Evolutionary conservation across 2,888 invertebrate genomes (phyloP), one percentile per base, ranked within the genome.

Genomic region (Allophyes oxyacanthae): DNA sequence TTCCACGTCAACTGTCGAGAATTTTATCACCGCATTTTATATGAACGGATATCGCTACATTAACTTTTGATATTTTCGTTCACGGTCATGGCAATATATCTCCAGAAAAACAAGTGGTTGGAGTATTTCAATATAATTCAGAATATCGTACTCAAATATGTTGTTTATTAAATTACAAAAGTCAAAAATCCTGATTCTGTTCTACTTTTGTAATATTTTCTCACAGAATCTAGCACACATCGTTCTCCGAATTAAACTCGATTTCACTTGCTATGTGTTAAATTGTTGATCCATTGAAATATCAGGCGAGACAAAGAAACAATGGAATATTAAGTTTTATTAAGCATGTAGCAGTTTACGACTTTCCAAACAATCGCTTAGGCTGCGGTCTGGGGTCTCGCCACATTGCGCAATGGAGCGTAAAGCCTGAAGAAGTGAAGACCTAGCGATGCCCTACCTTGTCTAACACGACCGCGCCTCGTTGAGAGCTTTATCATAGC

Each of bases 301-400:
- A 80, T 72, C 71, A 72, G 52, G 50, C 46, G 57, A 79, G 70
- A 78, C 85, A 83, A 83, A 82, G 83, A 82, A 87, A 89, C 88
- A 87, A 88, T 86, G 75, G 80, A 60, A 72, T 83, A 83, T 83
- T 77, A 83, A 83, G 80, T 84, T 86, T 86, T 85, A 86, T 85
- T 82, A 75, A 72, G 75, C 78, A 77, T 82, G 75, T 77, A 76
- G 73, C 55, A 51, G 72, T 78, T 77, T 76, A 77, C 68, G 70
- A 68, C 77, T 86, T 84, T 82, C 72, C 78, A 83, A 82, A 83
- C 84, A 81, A 83, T 82, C 67, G 75, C 64, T 70, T 68, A 64
- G 40, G 53, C 55, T 34, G 46, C 34, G 28, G 42, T 36, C 33
- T 43, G 48, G 13, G 30, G 52, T 42, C 55, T 52, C 44, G 57